phyloP scores from a whole-genome alignment of 2,888 invertebrate genomes.

The Ectropis crepuscularia region DNA sequence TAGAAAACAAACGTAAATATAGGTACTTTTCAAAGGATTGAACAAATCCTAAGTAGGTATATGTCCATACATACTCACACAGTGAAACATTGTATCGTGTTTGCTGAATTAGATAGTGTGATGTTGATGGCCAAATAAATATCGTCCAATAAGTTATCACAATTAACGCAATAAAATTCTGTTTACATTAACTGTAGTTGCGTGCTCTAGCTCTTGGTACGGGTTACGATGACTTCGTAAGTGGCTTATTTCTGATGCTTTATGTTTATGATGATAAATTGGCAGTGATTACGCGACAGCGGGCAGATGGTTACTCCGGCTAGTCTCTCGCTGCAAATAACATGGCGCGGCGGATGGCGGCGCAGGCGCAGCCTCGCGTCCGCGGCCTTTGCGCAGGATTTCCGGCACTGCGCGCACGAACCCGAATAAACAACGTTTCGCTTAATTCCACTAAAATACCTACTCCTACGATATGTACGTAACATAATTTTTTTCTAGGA shows the following conservation, averaged over 20 bases:
- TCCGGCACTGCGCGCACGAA: conserved; percentile 75
- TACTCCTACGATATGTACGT: neutral
- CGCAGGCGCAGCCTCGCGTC: conserved; percentile 60
- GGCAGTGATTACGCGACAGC: conserved; percentile 48
- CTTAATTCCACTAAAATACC: conserved; percentile 33
- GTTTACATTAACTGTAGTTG: neutral
- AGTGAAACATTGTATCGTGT: too few species aligned
- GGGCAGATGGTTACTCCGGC: conserved; percentile 48
- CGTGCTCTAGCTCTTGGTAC: conserved; percentile 9
- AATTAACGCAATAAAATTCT: conserved; percentile 15
- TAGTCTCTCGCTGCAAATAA: conserved; percentile 43
- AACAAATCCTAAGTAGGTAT: too few species aligned
- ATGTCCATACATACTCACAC: too few species aligned
- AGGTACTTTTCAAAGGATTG: too few species aligned
- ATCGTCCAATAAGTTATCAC: conserved; percentile 10
- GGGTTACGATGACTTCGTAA: conserved; percentile 25
- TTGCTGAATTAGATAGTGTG: too few species aligned
- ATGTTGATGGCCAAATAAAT: conserved; percentile 5
- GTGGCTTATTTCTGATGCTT: conserved; percentile 30
- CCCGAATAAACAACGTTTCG: conserved; percentile 58
- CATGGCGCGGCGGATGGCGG: conserved; percentile 46
- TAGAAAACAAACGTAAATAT: too few species aligned
- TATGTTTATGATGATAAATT: conserved; percentile 37
- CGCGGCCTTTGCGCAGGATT: conserved; percentile 78
- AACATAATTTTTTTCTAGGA: neutral